Evolutionary conservation across 2,888 invertebrate genomes (phyloP).

Genomic region (Cataglyphis rosenhaueri): DNA sequence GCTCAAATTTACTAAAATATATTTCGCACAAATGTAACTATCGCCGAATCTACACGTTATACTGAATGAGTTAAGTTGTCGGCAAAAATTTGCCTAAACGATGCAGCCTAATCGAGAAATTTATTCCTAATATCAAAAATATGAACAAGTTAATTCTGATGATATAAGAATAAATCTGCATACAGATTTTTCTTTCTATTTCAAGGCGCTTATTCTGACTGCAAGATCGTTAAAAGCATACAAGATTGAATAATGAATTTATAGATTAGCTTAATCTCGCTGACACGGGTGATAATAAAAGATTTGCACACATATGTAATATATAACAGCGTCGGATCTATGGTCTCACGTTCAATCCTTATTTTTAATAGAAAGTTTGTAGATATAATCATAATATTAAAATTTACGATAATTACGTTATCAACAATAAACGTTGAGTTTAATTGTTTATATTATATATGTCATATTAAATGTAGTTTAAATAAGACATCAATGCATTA

Average conservation of each 20-base stretch:
- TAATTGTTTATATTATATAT: background rate
- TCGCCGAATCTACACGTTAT: background rate
- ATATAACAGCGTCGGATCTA: constrained; percentile 34
- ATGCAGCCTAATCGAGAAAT: constrained; percentile 35
- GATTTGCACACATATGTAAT: constrained; percentile 30
- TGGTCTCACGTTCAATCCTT: background rate
- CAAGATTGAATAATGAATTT: constrained; percentile 7
- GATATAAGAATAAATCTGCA: constrained; percentile 8
- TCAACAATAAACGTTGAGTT: background rate
- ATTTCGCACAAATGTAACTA: constrained; percentile 22
- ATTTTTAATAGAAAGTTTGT: background rate
- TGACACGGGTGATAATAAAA: constrained; percentile 48
- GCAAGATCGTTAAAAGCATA: constrained; percentile 9
- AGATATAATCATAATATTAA: background rate
- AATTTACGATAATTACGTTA: constrained; percentile 16
- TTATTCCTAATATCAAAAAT: background rate
- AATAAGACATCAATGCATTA: background rate
- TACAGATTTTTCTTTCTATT: constrained; percentile 24
- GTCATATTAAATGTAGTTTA: background rate
- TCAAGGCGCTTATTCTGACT: constrained; percentile 1
- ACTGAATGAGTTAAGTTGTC: background rate
- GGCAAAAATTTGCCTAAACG: constrained; percentile 22
- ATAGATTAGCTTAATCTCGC: constrained; percentile 43
- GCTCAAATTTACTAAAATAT: background rate
- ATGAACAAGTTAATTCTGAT: constrained; percentile 5